phyloP scores from a whole-genome alignment of 2,888 invertebrate species.

The Brenthis hecate region DNA sequence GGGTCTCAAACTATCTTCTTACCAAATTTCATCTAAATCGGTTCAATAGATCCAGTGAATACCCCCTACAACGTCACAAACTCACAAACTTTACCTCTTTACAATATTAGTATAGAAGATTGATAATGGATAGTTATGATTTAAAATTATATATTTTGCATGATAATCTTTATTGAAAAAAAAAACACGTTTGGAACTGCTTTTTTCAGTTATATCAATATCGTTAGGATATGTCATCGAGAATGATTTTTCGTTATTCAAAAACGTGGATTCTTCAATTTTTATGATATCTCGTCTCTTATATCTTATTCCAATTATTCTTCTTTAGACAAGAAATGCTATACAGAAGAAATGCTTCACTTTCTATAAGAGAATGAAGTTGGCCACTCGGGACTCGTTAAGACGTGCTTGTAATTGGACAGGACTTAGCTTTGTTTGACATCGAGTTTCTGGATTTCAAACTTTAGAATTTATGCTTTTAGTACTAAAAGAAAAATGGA shows the following conservation, averaged over 20 bases:
- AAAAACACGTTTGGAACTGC: not conserved
- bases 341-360: conserved; percentile 60
- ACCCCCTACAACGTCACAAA: too few species aligned
- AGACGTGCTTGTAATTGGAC: conserved; percentile 68
- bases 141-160: too few species aligned
- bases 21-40: too few species aligned
- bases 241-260: too few species aligned
- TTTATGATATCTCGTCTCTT: not conserved
- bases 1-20: too few species aligned
- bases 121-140: too few species aligned
- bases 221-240: too few species aligned
- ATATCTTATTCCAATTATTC: conserved; percentile 21
- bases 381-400: conserved; percentile 67
- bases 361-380: conserved; percentile 68
- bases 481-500: not conserved
- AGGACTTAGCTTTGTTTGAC: conserved; percentile 71
- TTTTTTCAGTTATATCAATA: not conserved
- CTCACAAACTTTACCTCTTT: too few species aligned
- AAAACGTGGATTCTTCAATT: too few species aligned
- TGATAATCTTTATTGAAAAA: not conserved
- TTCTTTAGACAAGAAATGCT: conserved; percentile 29
- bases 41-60: too few species aligned
- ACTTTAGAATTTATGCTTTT: conserved; percentile 32
- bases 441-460: conserved; percentile 53
- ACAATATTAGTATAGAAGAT: too few species aligned